Evolutionary conservation across 2,113 vertebrate genomes (phyloP).

Genomic region (Elachura formosa): DNA sequence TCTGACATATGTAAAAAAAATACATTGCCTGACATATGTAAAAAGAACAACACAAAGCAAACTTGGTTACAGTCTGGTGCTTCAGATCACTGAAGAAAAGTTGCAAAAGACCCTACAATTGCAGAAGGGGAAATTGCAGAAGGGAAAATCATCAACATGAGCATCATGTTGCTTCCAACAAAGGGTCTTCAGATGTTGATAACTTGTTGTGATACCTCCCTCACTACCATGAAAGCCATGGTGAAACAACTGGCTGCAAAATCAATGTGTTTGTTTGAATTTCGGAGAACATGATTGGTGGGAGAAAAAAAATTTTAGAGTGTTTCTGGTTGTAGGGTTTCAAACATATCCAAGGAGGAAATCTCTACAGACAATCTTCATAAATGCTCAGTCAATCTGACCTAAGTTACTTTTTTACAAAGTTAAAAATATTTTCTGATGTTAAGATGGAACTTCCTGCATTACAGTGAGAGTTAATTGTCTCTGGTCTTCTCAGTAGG

Average conservation of each 20-base stretch:
- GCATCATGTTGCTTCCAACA: not conserved
- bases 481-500: not conserved
- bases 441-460: not conserved
- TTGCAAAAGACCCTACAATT: not conserved
- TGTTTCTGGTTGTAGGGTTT: not conserved
- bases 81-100: not conserved
- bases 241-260: not conserved
- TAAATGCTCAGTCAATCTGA: not conserved
- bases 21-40: too few relatives aligned
- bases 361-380: too few relatives aligned
- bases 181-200: not conserved
- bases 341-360: not conserved
- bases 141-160: not conserved
- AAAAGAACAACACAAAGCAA: not conserved
- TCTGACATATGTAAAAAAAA: too few relatives aligned
- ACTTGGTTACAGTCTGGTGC: not conserved
- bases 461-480: not conserved
- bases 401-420: not conserved
- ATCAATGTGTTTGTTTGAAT: not conserved
- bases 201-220: not conserved
- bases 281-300: fast-evolving
- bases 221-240: not conserved
- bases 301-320: not conserved
- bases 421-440: not conserved
- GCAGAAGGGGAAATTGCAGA: too few relatives aligned